Percentiles rank a stretch among this genome's conserved stretches.
phyloP scores from a whole-genome alignment of 2,888 invertebrate genomes.

The Leucozona laternaria region DNA sequence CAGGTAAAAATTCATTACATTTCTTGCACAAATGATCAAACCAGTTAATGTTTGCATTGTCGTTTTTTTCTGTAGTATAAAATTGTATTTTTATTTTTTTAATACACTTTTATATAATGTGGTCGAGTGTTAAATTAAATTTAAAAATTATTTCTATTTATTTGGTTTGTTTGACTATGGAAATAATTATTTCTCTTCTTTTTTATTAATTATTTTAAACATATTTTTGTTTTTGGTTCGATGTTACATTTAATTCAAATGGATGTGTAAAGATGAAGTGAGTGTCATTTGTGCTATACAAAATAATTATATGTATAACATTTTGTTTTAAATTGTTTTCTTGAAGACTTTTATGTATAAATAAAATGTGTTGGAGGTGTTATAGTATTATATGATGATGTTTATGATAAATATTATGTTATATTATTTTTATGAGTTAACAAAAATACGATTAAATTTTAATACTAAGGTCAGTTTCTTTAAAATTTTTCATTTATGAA shows the following conservation, averaged over 20 bases:
- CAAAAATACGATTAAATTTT: slow-evolving; percentile 57
- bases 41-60: slow-evolving; percentile 33
- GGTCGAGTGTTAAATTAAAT: slow-evolving; percentile 46
- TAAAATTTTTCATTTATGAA: slow-evolving; percentile 29
- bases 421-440: slow-evolving; percentile 45
- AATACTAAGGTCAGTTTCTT: slow-evolving; percentile 59
- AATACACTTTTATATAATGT: slow-evolving; percentile 34
- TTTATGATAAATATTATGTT: slow-evolving; percentile 18
- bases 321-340: neutral
- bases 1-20: slow-evolving; percentile 42
- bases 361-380: slow-evolving; percentile 29
- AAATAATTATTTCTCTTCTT: slow-evolving; percentile 26
- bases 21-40: slow-evolving; percentile 57
- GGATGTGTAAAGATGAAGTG: slow-evolving; percentile 25
- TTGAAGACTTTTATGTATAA: slow-evolving; percentile 1
- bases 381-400: slow-evolving; percentile 28
- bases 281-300: slow-evolving; percentile 53
- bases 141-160: slow-evolving; percentile 20
- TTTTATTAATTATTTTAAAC: neutral
- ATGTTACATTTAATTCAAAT: slow-evolving; percentile 50
- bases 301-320: neutral
- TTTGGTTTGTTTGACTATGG: slow-evolving; percentile 40
- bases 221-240: slow-evolving; percentile 43
- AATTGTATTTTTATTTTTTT: slow-evolving; percentile 59
- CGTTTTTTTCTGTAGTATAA: slow-evolving; percentile 57